Evolutionary conservation across 2,888 invertebrate species (phyloP).

Genomic region (Chloroclysta siterata): DNA sequence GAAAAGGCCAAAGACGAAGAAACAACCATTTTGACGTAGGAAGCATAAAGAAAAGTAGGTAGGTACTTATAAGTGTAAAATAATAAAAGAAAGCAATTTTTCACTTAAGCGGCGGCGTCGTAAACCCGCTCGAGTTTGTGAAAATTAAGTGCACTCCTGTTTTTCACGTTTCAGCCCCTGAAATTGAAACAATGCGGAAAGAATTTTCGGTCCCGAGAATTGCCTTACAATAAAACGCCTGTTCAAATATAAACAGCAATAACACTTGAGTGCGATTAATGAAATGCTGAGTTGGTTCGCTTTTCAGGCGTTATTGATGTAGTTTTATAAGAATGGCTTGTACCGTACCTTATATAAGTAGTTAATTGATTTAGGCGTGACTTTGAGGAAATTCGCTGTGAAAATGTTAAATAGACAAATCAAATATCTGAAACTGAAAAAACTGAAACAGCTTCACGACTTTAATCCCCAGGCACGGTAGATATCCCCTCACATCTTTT

Average conservation of each 20-base stretch:
- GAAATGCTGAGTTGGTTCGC: conserved; percentile 15
- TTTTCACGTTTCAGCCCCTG: conserved; percentile 52
- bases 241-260: conserved; percentile 39
- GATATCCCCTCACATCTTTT: too few species aligned
- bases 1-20: neutral
- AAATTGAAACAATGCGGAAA: conserved; percentile 47
- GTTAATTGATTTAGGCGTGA: too few species aligned
- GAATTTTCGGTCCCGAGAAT: conserved; percentile 32
- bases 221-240: conserved; percentile 32
- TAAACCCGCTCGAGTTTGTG: conserved; percentile 66
- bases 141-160: conserved; percentile 71
- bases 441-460: too few species aligned
- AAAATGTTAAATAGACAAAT: too few species aligned
- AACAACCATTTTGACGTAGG: conserved; percentile 3
- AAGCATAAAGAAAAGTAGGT: conserved; percentile 1
- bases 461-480: too few species aligned
- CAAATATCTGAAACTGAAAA: too few species aligned
- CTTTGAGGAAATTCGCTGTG: too few species aligned
- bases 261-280: conserved; percentile 31
- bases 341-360: too few species aligned
- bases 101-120: conserved; percentile 63
- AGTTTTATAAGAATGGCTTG: too few species aligned
- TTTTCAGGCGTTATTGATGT: conserved; percentile 18
- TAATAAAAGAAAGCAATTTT: conserved; percentile 69
- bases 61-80: conserved; percentile 21